Conservation (phyloP, 2,113 vertebrate genomes). For the Scomber colias region DNA sequence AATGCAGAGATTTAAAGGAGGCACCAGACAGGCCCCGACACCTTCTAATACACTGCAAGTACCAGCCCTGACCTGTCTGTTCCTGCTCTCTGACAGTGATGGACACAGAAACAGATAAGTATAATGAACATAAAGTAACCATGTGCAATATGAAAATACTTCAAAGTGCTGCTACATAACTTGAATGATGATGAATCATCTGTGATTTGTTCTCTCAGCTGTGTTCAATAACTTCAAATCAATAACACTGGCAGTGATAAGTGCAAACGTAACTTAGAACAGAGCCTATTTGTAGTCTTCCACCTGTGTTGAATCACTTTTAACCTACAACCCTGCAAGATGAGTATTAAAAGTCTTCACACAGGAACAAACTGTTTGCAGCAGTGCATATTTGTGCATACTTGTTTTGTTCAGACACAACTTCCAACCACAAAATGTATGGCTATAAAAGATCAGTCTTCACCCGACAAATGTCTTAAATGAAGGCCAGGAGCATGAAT, state of each 20-base stretch:
- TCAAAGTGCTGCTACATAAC: constrained; percentile 2
- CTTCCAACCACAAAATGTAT: constrained; percentile 76
- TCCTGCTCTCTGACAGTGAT: constrained; percentile 16
- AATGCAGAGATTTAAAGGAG: constrained; percentile 65
- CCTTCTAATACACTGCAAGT: constrained; percentile 34
- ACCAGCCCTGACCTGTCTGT: constrained; percentile 43
- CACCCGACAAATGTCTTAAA: constrained; percentile 75
- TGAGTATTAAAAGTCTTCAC: constrained; percentile 52
- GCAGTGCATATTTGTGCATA: constrained; percentile 69
- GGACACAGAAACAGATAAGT: constrained; percentile 21
- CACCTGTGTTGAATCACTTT: constrained; percentile 22
- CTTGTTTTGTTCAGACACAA: constrained; percentile 74
- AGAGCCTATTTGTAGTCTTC: constrained; percentile 21
- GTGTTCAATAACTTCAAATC: neutral
- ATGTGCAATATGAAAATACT: constrained; percentile 5
- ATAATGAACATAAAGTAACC: constrained; percentile 17
- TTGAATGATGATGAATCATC: constrained; percentile 4
- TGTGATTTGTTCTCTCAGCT: neutral
- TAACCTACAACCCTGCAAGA: constrained; percentile 5
- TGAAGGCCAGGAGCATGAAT: constrained; percentile 75
- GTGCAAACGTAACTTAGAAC: constrained; percentile 43
- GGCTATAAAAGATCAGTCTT: constrained; percentile 79
- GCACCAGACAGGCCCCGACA: constrained; percentile 57
- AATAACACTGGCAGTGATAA: too few species aligned
- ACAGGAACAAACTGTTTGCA: constrained; percentile 60